phyloP scores from a whole-genome alignment of 2,797 vertebrate genomes.

The Takifugu rubripes region DNA sequence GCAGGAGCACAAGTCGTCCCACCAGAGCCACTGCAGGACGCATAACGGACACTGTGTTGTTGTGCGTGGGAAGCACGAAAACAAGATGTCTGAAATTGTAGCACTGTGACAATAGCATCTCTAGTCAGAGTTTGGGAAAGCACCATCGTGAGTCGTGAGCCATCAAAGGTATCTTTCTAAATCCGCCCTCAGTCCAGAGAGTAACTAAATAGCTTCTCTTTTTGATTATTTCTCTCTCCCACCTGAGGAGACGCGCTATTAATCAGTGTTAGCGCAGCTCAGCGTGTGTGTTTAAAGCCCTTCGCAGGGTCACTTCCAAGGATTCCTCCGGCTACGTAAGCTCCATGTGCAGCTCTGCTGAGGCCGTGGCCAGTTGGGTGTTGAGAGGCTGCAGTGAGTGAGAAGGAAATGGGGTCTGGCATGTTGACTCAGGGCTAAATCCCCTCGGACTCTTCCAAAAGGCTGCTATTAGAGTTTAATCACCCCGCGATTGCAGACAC shows the following conservation, averaged over 20 bases:
- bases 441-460: constrained; percentile 68
- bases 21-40: constrained; percentile 35
- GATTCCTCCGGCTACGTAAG: constrained; percentile 51
- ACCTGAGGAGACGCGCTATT: too few species aligned
- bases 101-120: constrained; percentile 30
- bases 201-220: too few species aligned
- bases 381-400: constrained; percentile 67
- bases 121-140: constrained; percentile 36
- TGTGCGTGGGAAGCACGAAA: constrained; percentile 68
- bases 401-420: constrained; percentile 79
- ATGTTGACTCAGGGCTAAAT: constrained; percentile 77
- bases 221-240: too few species aligned
- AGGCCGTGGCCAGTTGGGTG: constrained; percentile 51
- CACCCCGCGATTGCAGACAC: constrained; percentile 55
- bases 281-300: constrained; percentile 37
- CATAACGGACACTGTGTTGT: constrained; percentile 70
- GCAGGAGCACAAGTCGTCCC: constrained; percentile 58
- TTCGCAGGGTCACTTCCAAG: constrained; percentile 55
- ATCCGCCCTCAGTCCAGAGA: background rate
- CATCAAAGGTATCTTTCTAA: constrained; percentile 22
- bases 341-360: constrained; percentile 53
- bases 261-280: too few species aligned
- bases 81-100: constrained; percentile 67
- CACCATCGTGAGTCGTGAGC: constrained; percentile 21
- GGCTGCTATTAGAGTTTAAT: constrained; percentile 73